Evolutionary conservation across 2,113 vertebrate genomes (phyloP).

Genomic region (Pipra filicauda): DNA sequence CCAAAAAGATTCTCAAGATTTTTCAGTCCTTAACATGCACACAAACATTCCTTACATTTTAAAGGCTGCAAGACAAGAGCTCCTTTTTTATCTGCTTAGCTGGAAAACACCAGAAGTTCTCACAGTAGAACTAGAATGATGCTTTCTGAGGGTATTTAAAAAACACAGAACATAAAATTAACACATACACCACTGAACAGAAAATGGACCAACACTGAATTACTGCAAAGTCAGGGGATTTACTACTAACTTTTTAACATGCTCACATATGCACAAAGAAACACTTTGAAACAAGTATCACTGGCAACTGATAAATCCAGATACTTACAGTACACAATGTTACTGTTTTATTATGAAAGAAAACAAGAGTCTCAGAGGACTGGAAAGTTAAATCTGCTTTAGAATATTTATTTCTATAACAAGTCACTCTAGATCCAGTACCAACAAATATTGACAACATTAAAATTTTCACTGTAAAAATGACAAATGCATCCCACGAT

Average conservation of each 20-base stretch:
- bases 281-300: background rate
- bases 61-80: background rate
- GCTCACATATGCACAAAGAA: background rate
- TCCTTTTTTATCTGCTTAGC: background rate
- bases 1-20: background rate
- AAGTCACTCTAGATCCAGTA: background rate
- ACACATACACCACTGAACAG: background rate
- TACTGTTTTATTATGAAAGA: background rate
- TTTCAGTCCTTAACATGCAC: background rate
- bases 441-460: background rate
- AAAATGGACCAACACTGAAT: background rate
- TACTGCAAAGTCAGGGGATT: background rate
- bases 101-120: background rate
- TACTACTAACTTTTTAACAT: background rate
- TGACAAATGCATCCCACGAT: background rate
- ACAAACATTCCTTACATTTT: background rate
- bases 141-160: background rate
- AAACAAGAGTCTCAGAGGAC: background rate
- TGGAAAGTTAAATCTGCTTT: background rate
- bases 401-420: background rate
- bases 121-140: background rate
- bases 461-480: background rate
- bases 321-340: background rate
- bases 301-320: background rate
- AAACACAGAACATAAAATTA: background rate